Base-by-base conservation (phyloP, 2,113 vertebrate species). In the Hiodon alosoides region DNA sequence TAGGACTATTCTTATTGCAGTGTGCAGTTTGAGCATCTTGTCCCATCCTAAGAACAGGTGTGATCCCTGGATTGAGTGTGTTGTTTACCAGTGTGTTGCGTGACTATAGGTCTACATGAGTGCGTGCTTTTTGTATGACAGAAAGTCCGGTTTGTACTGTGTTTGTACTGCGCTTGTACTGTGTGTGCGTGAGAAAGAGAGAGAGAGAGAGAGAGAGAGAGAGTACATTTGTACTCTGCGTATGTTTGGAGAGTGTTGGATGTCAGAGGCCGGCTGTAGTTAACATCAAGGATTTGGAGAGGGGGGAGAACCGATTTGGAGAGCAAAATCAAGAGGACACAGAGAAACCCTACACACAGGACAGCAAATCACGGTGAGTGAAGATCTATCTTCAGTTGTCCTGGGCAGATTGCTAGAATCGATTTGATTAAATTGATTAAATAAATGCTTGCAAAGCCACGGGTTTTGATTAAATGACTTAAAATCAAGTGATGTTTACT, bases 211-310 rank as follows among this genome's bases (percentile, higher is more conserved):
- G 62, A n/a, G 61, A 53, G 17, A 58, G 69, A 71, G 52, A 65
- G 69, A 66, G 60, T 66, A 67, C 72, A 76, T 74, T 75, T 79
- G 78, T 66, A 72, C 76, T 73, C 53, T 76, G 76, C 77, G 73
- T 74, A 76, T 78, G 64, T 83, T 82, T 81, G 77, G 77, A 75
- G 74, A 85, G 77, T 80, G 79, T 74, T 76, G 76, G 78, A 80
- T 76, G 71, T 81, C 73, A 77, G 82, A 83, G 86, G 82, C 79
- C 81, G 79, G 71, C 77, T 76, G 77, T 72, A 86, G 82, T 83
- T 83, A 80, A 73, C 73, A 60, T 80, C 65, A 67, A 65, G 65
- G 73, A 75, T 54, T 68, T 31, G 65, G 65, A 75, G 64, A 64
- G 48, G 46, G 70, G 78, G 77, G 78, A 79, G 82, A 77, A 78